Conservation (phyloP, 2,888 invertebrate species). For the Hyalella azteca region DNA sequence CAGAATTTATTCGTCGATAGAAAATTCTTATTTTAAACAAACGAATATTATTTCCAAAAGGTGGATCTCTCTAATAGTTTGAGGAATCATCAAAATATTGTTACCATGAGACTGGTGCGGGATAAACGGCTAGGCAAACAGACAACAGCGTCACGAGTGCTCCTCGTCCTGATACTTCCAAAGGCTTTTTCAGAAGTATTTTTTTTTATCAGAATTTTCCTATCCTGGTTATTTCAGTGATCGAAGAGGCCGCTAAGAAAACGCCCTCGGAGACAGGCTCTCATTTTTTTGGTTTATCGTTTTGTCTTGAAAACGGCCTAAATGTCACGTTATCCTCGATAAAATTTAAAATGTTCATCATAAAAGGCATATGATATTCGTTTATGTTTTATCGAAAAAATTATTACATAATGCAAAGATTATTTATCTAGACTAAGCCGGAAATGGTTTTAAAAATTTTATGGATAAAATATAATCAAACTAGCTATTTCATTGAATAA, state of each 20-base stretch:
- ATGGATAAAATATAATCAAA: too few relatives aligned
- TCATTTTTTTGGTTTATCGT: too few relatives aligned
- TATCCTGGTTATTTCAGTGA: constrained; percentile 3
- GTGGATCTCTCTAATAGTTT: not conserved
- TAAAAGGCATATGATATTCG: too few relatives aligned
- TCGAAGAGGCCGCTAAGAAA: not conserved
- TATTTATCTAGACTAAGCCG: too few relatives aligned
- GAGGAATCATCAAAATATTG: constrained; percentile 14
- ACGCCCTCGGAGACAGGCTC: too few relatives aligned
- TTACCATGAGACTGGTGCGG: constrained; percentile 10
- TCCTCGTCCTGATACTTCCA: not conserved
- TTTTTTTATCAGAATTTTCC: not conserved
- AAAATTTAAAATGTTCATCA: too few relatives aligned
- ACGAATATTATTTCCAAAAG: not conserved
- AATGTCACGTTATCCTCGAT: too few relatives aligned
- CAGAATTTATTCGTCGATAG: not conserved
- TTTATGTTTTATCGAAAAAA: too few relatives aligned
- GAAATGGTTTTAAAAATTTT: too few relatives aligned
- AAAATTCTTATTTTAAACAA: not conserved
- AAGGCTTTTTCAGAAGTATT: not conserved
- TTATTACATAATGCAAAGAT: too few relatives aligned
- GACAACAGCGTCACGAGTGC: not conserved
- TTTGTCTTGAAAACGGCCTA: too few relatives aligned
- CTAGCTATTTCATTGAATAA: too few relatives aligned
- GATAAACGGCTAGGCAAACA: not conserved